Evolutionary conservation across 2,888 invertebrate genomes (phyloP).

Genomic region (Chloroclystis v-ata): DNA sequence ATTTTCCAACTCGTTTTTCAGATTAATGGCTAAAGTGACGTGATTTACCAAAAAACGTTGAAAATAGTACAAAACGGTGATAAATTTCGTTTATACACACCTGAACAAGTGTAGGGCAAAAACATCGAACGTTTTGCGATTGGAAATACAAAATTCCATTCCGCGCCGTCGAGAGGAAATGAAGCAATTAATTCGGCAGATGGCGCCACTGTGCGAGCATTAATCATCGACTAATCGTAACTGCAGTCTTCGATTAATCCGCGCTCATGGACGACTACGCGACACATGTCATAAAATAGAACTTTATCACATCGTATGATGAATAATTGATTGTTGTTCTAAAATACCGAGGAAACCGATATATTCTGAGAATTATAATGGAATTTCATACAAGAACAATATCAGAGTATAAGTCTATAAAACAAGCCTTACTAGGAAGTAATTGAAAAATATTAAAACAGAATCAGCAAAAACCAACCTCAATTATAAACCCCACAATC

Average conservation of each 20-base stretch:
- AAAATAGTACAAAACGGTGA: slow-evolving; percentile 33
- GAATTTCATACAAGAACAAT: too few relatives aligned
- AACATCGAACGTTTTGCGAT: slow-evolving; percentile 60
- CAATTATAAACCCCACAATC: slow-evolving; percentile 10
- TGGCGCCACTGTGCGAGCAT: slow-evolving; percentile 75
- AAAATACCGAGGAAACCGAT: too few relatives aligned
- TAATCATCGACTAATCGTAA: slow-evolving; percentile 77
- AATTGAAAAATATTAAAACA: slow-evolving; percentile 3
- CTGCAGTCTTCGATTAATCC: slow-evolving; percentile 77
- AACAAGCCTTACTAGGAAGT: too few relatives aligned
- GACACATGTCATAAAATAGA: slow-evolving; percentile 26
- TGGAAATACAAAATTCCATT: slow-evolving; percentile 76
- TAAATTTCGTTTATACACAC: slow-evolving; percentile 64
- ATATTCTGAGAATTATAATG: too few relatives aligned
- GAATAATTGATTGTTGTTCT: too few relatives aligned
- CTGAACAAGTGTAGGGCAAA: slow-evolving; percentile 63
- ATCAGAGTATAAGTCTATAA: too few relatives aligned
- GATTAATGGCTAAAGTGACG: slow-evolving; percentile 30
- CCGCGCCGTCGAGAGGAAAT: slow-evolving; percentile 74
- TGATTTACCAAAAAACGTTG: slow-evolving; percentile 33
- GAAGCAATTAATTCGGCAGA: slow-evolving; percentile 78
- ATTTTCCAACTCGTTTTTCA: slow-evolving; percentile 46
- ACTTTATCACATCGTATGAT: not conserved
- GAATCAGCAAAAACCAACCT: slow-evolving; percentile 6
- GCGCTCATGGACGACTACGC: slow-evolving; percentile 32